These are phyloP conservation scores for Argynnis bischoffii DNA, from an alignment of 2,888 invertebrate genomes.

Conservation along the genomic window DNA sequence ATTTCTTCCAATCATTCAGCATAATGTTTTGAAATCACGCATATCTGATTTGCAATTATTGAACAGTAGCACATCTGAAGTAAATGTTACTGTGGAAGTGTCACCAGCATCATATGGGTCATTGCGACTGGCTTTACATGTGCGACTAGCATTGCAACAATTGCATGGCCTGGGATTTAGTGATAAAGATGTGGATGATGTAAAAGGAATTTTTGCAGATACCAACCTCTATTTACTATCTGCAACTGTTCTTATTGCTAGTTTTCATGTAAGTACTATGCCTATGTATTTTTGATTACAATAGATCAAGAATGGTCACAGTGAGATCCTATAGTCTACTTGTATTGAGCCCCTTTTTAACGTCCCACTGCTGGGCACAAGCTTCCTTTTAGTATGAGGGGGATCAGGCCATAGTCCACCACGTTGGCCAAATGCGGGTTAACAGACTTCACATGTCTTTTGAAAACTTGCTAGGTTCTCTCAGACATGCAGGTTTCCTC, in stretches of 20 bases:
- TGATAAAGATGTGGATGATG: slow-evolving; percentile 97
- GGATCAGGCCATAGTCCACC: no score
- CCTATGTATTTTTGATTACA: not conserved
- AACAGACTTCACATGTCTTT: no score
- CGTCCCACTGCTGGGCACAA: no score
- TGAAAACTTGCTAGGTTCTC: no score
- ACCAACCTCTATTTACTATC: slow-evolving; percentile 96
- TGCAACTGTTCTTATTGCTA: slow-evolving; percentile 94
- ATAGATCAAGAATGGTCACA: not conserved
- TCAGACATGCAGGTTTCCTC: no score
- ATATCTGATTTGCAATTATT: slow-evolving; percentile 88
- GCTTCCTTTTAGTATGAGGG: no score
- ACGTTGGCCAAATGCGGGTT: no score
- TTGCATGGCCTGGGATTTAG: slow-evolving; percentile 91
- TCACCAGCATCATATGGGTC: slow-evolving; percentile 91
- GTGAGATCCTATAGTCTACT: not conserved
- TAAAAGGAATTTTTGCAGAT: slow-evolving; percentile 97
- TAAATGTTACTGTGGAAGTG: slow-evolving; percentile 87
- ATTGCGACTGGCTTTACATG: slow-evolving; percentile 88
- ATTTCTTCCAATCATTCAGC: slow-evolving; percentile 92
- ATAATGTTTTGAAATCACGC: slow-evolving; percentile 92
- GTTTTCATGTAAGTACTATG: slow-evolving; percentile 91
- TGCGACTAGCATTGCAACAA: slow-evolving; percentile 87
- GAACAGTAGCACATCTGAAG: slow-evolving; percentile 80
- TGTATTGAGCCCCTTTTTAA: not conserved